These are phyloP conservation scores for Metellina segmentata DNA, from an alignment of 2,888 invertebrate species.

Conservation along the genomic window DNA sequence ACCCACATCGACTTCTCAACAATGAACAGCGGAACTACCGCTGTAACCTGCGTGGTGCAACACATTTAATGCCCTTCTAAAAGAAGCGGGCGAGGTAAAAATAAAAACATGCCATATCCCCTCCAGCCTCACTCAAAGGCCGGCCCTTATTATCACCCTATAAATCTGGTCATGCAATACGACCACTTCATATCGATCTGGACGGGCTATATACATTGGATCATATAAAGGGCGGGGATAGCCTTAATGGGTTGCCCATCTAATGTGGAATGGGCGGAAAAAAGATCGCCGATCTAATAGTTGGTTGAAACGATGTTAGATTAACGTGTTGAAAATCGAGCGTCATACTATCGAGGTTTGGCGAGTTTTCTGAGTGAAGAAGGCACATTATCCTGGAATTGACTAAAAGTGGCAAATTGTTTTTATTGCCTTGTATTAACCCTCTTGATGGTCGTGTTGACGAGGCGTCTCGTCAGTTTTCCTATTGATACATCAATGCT, in stretches of 20 bases:
- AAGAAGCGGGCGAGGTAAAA: not conserved
- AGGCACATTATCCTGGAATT: no score
- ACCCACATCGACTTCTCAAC: no score
- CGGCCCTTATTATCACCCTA: constrained; percentile 63
- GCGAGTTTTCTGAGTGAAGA: not conserved
- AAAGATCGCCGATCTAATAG: constrained; percentile 17
- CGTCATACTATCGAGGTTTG: not conserved
- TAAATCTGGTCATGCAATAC: constrained; percentile 72
- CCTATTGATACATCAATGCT: no score
- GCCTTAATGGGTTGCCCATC: constrained; percentile 49
- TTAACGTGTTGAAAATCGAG: not conserved
- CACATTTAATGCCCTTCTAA: constrained; percentile 25
- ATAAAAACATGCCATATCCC: not conserved
- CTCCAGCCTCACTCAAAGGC: constrained; percentile 42
- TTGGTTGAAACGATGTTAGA: not conserved
- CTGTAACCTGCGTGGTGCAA: not conserved
- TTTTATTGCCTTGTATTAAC: no score
- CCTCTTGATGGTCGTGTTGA: no score
- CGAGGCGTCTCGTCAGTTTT: no score
- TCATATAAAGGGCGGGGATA: constrained; percentile 40
- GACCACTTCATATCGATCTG: constrained; percentile 53
- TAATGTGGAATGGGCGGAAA: constrained; percentile 50
- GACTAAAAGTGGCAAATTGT: no score
- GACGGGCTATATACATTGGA: constrained; percentile 27
- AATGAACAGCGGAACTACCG: no score